Evolutionary conservation across 1,140 invertebrate species (phyloP).

Genomic region (Meloidogyne chitwoodi): DNA sequence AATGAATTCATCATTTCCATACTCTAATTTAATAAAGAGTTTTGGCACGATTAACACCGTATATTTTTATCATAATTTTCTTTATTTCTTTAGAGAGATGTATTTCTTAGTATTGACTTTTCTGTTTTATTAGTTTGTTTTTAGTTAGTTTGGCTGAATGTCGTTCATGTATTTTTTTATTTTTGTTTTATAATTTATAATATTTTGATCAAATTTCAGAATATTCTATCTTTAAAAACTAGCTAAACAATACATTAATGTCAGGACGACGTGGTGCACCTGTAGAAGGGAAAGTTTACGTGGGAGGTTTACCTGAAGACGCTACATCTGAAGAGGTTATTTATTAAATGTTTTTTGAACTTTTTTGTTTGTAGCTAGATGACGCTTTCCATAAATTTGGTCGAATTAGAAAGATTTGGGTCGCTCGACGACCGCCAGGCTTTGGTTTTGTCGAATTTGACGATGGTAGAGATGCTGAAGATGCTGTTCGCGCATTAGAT

Average conservation of each 20-base stretch:
- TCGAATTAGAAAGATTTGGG: conserved; percentile 85
- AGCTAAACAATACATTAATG: not conserved
- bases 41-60: too few species aligned
- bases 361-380: conserved; percentile 68
- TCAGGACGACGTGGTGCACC: conserved; percentile 37
- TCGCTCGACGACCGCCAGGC: conserved; percentile 83
- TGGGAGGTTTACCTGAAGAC: conserved; percentile 74
- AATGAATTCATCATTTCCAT: too few species aligned
- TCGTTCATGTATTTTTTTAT: too few species aligned
- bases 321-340: conserved; percentile 52
- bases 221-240: too few species aligned
- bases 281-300: conserved; percentile 88
- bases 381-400: conserved; percentile 92
- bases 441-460: conserved; percentile 98
- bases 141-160: too few species aligned
- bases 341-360: not conserved
- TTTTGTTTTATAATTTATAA: too few species aligned
- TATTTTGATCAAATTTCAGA: too few species aligned
- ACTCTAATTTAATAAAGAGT: too few species aligned
- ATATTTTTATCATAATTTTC: too few species aligned
- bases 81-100: too few species aligned
- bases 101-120: too few species aligned
- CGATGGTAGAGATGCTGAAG: conserved; percentile 85
- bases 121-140: too few species aligned
- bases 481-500: conserved; percentile 85